Evolutionary conservation across 2,113 vertebrate genomes (phyloP).

Genomic region (Callionymus lyra): DNA sequence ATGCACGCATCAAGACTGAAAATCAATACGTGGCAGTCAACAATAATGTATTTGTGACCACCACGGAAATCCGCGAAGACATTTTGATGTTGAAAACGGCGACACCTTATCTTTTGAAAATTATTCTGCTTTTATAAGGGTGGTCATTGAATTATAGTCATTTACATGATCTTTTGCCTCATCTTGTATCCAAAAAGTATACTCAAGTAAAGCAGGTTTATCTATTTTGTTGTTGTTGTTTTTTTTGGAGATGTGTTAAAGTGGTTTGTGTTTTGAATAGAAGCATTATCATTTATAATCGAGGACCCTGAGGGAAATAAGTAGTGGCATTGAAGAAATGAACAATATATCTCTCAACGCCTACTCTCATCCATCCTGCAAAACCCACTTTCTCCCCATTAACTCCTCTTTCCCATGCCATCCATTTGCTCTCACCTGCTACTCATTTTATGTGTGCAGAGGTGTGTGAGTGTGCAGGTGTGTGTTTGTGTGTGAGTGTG

Average conservation of each 20-base stretch:
- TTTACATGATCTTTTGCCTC: too few species aligned
- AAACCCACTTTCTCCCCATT: conserved; percentile 29
- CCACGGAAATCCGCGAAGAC: too few species aligned
- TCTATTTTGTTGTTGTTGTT: neutral
- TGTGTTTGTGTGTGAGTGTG: neutral
- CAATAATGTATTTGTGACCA: too few species aligned
- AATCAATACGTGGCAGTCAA: too few species aligned
- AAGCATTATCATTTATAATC: conserved; percentile 7
- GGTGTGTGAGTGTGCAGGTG: neutral
- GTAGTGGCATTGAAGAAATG: conserved; percentile 5
- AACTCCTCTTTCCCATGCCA: conserved; percentile 10
- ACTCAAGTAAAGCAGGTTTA: neutral
- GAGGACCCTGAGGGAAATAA: conserved; percentile 22
- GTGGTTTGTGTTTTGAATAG: neutral
- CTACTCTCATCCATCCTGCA: conserved; percentile 6
- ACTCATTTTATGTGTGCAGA: conserved; percentile 1
- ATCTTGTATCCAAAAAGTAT: too few species aligned
- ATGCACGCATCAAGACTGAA: too few species aligned
- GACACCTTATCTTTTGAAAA: too few species aligned
- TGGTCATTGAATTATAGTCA: too few species aligned
- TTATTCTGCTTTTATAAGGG: too few species aligned
- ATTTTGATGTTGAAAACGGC: too few species aligned
- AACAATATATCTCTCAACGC: conserved; percentile 13
- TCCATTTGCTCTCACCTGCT: conserved; percentile 6
- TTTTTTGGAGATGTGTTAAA: neutral